Base-by-base conservation (phyloP, 53 echinoderm and acorn worm genomes). In the Pentamera pediparva region DNA sequence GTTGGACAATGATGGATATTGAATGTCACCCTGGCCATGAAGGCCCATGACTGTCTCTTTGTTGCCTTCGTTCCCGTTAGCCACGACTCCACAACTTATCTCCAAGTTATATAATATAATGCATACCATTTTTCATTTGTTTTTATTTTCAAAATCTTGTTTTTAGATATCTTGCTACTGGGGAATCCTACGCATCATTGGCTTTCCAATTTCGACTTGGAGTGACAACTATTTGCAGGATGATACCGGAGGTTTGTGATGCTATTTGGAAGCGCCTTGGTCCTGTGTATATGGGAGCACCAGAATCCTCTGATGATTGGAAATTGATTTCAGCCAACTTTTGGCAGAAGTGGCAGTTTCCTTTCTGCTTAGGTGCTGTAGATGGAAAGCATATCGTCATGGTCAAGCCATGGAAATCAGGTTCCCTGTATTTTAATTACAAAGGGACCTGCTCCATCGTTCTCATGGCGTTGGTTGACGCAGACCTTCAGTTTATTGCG, bases 261-360 rank as follows among this genome's bases (percentile, higher is more conserved):
- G 57, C 57, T 56, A 6, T 56, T 24, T 56, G 57, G 57, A 56
- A 56, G 21, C 65, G 37, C 6, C 56, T 70, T 32, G 69, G 67
- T 29, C 78, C 78, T 27, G 37, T 70, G 56, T 51, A 56, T 32
- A 79, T 79, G 79, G 36, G 53, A 25, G 57, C 43, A 21, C 70
- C 79, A 69, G 32, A 55, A 18, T 18, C 4, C 57, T 20, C 11
- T 6, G 57, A 56, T 56, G 57, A 56, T 56, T 56, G 57, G 57
- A 56, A 32, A 64, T 31, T 64, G 32, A 64, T 64, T n/a, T 5
- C 65, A 4, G 35, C 65, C 31, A 62, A 64, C 2, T 64, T 37
- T 32, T 64, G 65, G 65, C 33, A 56, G 21, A 56, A 56, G 57
- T 56, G 57, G 57, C 57, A 56, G 57, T 56, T 56, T 56, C 3